These are phyloP conservation scores for Prenolepis imparis DNA, from an alignment of 2,888 invertebrate genomes.

Conservation along the genomic window DNA sequence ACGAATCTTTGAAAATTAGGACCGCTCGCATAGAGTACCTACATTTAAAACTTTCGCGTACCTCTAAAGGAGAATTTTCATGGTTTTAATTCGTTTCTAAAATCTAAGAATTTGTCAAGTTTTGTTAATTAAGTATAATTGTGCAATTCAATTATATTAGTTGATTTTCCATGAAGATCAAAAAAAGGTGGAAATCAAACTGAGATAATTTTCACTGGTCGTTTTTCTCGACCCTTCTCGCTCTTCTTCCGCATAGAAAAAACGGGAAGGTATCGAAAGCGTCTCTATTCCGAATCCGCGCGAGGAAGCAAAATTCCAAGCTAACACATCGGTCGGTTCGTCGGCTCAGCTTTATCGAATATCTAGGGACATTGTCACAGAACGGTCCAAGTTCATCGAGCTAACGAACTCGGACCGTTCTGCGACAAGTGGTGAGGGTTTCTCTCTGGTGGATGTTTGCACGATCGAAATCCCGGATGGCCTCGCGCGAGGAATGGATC, in stretches of 20 bases:
- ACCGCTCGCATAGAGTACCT: background rate
- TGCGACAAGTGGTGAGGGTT: constrained; percentile 57
- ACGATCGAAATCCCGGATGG: constrained; percentile 34
- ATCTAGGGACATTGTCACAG: constrained; percentile 62
- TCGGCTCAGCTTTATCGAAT: constrained; percentile 62
- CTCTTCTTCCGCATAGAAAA: background rate
- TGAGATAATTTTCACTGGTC: background rate
- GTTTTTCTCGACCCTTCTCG: background rate
- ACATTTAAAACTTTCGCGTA: background rate
- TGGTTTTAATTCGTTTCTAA: background rate
- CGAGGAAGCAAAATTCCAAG: constrained; percentile 25
- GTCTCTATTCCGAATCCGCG: background rate
- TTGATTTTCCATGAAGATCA: background rate
- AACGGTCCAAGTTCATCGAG: constrained; percentile 72
- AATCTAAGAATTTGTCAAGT: background rate
- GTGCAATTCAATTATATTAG: background rate
- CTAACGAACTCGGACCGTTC: constrained; percentile 69
- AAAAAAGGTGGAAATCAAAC: background rate
- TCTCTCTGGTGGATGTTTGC: constrained; percentile 19
- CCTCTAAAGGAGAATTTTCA: background rate
- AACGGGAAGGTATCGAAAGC: background rate
- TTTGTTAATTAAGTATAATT: background rate
- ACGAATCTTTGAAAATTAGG: background rate
- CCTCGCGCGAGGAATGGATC: constrained; percentile 28
- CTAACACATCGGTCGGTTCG: constrained; percentile 2